Conservation (phyloP, 2,888 invertebrate species). For the Cancer borealis region DNA sequence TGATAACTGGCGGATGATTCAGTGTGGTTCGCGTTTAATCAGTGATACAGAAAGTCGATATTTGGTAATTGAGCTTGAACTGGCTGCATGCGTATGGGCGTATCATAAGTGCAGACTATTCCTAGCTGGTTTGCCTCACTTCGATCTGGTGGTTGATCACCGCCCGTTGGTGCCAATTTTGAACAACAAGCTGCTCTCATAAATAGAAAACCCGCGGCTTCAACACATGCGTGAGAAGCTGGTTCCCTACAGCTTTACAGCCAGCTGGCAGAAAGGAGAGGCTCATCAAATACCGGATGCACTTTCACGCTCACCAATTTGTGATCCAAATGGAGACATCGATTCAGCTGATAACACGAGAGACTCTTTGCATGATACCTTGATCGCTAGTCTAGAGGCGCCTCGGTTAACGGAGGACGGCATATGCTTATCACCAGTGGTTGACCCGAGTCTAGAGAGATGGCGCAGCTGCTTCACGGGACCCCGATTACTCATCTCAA, state of each 20-base stretch:
- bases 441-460: conserved; percentile 13
- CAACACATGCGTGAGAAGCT: conserved; percentile 51
- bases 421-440: background rate
- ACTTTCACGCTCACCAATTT: conserved; percentile 27
- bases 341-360: background rate
- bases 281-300: conserved; percentile 35
- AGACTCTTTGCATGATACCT: too few species aligned
- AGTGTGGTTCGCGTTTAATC: conserved; percentile 54
- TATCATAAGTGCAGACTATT: conserved; percentile 6
- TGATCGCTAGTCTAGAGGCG: too few species aligned
- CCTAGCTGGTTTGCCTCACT: conserved; percentile 52
- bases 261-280: conserved; percentile 53
- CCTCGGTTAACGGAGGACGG: background rate
- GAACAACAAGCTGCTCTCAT: background rate
- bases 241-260: background rate
- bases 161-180: conserved; percentile 51
- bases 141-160: conserved; percentile 58
- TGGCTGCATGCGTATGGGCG: conserved; percentile 38
- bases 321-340: background rate
- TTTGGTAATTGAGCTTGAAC: conserved; percentile 44
- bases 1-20: background rate
- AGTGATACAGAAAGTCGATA: conserved; percentile 5
- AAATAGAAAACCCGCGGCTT: conserved; percentile 47
- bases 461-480: conserved; percentile 31
- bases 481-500: conserved; percentile 25